A percentile compares a stretch with the other conserved stretches of the same genome.
These are phyloP conservation scores for Drosophila sturtevanti DNA, from an alignment of 1,140 invertebrate genomes.

Conservation along the genomic window DNA sequence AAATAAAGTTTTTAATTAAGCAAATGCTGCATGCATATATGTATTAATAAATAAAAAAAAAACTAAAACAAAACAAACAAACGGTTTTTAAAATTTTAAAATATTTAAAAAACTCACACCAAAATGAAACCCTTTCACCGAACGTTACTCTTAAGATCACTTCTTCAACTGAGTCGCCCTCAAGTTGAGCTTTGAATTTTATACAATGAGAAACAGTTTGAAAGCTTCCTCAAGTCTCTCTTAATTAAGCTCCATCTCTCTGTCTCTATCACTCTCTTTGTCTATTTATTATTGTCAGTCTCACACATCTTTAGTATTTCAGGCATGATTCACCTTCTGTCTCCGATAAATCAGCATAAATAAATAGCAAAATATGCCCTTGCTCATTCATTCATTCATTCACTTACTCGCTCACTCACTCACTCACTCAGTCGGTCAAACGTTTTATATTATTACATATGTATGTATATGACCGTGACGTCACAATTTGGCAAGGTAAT, in stretches of 20 bases:
- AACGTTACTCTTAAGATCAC: neutral
- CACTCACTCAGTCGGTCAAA: slow-evolving; percentile 38
- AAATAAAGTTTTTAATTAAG: slow-evolving; percentile 18
- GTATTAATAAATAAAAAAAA: neutral
- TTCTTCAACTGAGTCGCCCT: slow-evolving; percentile 26
- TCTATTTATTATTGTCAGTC: neutral
- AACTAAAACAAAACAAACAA: neutral
- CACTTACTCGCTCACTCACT: slow-evolving; percentile 24
- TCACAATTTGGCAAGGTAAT: slow-evolving; percentile 34
- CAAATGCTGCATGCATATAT: slow-evolving; percentile 34
- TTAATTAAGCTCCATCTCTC: neutral
- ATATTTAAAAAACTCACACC: slow-evolving; percentile 40
- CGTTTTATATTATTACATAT: no score
- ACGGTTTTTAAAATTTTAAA: no score
- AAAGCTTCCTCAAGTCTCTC: neutral
- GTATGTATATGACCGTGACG: slow-evolving; percentile 55
- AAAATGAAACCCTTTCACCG: neutral
- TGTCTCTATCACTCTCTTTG: neutral
- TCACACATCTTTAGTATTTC: slow-evolving; percentile 27
- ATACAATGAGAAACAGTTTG: slow-evolving; percentile 19
- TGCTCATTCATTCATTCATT: slow-evolving; percentile 23
- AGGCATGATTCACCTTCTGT: slow-evolving; percentile 62
- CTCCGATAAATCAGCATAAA: slow-evolving; percentile 46
- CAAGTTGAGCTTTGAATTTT: slow-evolving; percentile 39
- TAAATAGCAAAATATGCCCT: slow-evolving; percentile 19